phyloP scores from a whole-genome alignment of 2,113 vertebrate genomes.

The Macrotus californicus region DNA sequence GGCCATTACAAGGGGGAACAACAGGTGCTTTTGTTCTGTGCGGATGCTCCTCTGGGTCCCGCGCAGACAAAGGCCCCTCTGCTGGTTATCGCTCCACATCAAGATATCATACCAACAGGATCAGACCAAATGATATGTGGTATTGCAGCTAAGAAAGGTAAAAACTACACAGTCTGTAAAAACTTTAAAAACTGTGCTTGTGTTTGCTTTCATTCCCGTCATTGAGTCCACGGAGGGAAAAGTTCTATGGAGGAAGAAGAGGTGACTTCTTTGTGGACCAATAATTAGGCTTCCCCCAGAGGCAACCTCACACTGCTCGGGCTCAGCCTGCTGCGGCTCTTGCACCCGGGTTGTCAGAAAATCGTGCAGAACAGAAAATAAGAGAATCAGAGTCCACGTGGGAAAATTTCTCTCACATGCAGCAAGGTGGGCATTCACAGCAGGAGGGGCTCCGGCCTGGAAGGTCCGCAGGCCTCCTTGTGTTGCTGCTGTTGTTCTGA shows the following conservation, averaged over 20 bases:
- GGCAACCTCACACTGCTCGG: neutral
- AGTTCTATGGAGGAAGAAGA: neutral
- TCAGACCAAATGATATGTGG: neutral
- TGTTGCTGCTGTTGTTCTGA: neutral
- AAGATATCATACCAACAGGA: neutral
- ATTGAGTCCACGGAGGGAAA: rapidly evolving
- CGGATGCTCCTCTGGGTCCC: neutral
- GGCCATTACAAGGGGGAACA: conserved; percentile 75
- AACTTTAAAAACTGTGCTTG: neutral
- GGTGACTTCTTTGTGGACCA: neutral
- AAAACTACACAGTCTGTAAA: neutral
- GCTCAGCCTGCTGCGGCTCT: neutral
- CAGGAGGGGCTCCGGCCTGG: neutral
- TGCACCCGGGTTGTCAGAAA: neutral
- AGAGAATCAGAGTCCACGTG: neutral
- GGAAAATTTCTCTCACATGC: neutral
- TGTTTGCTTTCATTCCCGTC: neutral
- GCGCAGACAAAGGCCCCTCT: conserved; percentile 56
- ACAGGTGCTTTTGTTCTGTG: conserved; percentile 82
- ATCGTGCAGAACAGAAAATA: neutral
- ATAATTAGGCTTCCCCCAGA: neutral
- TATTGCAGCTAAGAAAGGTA: neutral
- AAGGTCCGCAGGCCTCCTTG: neutral
- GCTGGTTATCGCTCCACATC: neutral
- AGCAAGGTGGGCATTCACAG: neutral